phyloP scores from a whole-genome alignment of 35 echinoderm and acorn worm species.

The Stichopus chloronotus region DNA sequence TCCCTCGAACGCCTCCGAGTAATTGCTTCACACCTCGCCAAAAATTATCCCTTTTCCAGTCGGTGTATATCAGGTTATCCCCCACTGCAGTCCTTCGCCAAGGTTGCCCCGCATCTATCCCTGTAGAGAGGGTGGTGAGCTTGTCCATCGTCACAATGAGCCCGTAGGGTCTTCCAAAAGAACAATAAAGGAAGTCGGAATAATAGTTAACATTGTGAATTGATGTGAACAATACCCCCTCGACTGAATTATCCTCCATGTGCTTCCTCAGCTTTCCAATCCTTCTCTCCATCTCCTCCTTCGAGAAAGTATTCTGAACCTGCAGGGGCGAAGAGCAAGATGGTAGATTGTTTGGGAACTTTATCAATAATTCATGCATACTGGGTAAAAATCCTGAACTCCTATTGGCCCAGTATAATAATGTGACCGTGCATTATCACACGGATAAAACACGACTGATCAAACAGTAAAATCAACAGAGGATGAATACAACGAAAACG shows the following conservation, averaged over 20 bases:
- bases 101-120: conserved; percentile 84
- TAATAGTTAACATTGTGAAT: conserved; percentile 93
- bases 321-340: not conserved
- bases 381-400: too few relatives aligned
- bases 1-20: conserved; percentile 54
- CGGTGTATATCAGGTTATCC: conserved; percentile 82
- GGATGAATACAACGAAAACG: too few relatives aligned
- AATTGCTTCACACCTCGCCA: conserved; percentile 77
- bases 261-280: conserved; percentile 65
- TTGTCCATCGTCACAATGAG: conserved; percentile 90
- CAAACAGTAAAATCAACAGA: too few relatives aligned
- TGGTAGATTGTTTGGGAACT: too few relatives aligned
- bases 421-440: too few relatives aligned
- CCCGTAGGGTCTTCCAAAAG: conserved; percentile 85
- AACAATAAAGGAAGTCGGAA: conserved; percentile 87
- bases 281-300: conserved; percentile 78
- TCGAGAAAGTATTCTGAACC: conserved; percentile 85
- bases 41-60: conserved; percentile 92
- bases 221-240: conserved; percentile 87
- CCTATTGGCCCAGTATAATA: too few relatives aligned
- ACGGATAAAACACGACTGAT: too few relatives aligned
- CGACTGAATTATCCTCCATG: conserved; percentile 74
- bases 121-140: conserved; percentile 69
- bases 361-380: too few relatives aligned
- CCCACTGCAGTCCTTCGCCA: conserved; percentile 73